A percentile compares a stretch with the other conserved stretches of the same genome.
Conservation (phyloP, 2,888 invertebrate species). For the Scelioninae gen. 1 region DNA sequence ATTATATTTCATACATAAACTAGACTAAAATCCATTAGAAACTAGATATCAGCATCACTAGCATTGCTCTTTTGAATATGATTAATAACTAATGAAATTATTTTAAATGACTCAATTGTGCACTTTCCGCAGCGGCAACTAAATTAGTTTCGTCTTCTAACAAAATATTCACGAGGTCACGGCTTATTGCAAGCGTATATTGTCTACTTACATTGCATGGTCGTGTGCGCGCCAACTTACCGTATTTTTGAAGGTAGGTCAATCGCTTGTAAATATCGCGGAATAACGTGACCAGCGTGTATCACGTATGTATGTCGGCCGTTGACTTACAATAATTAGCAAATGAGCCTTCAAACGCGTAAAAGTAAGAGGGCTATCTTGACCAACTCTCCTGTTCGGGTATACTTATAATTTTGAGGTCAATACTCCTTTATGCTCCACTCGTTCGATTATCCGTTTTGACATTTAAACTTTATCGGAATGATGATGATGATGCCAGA, state of each 20-base stretch:
- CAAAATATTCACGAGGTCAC: constrained; percentile 42
- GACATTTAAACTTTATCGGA: constrained; percentile 43
- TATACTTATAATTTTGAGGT: constrained; percentile 58
- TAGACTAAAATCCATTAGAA: no score
- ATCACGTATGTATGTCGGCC: constrained; percentile 65
- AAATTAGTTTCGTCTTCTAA: background rate
- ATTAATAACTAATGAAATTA: background rate
- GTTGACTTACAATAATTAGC: constrained; percentile 63
- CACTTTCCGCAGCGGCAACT: background rate
- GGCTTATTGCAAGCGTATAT: constrained; percentile 2
- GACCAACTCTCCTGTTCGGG: constrained; percentile 1
- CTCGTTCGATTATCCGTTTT: constrained; percentile 49
- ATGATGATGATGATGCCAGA: constrained; percentile 6
- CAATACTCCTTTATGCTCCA: constrained; percentile 49
- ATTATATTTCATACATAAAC: no score
- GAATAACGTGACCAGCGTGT: constrained; percentile 41
- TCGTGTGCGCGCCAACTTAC: constrained; percentile 6
- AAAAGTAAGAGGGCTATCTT: constrained; percentile 37
- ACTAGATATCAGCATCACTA: no score
- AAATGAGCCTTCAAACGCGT: constrained; percentile 53
- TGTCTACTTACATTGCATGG: no score
- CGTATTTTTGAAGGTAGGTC: constrained; percentile 59
- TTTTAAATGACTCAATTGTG: background rate
- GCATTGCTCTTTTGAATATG: no score
- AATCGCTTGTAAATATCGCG: constrained; percentile 57